Evolutionary conservation across 2,113 vertebrate species (phyloP), one percentile per base, ranked within the genome.

Genomic region (Cinclus cinclus): DNA sequence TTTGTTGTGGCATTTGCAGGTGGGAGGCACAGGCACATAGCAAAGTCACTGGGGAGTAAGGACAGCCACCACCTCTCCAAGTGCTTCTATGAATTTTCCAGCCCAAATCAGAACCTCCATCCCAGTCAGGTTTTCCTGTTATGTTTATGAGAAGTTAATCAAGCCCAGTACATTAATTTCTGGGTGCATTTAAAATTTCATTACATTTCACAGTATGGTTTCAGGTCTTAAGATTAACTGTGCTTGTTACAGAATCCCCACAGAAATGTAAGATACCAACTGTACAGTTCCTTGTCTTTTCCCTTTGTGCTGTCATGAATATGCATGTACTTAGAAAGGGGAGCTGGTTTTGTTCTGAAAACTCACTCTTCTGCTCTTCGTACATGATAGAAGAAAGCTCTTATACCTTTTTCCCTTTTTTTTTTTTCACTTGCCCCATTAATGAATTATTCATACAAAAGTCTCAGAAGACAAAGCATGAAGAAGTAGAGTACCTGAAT

Each of bases 361-460:
- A 84, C 49, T 83, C 39, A 20, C 13, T 80, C 28, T 44, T 60
- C 78, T 13, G n/a, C 30, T 27, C 50, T 92, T 85, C 22, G 37
- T 65, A 41, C 2, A 0, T 41, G 50, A 60, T 49, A 65, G 46
- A 30, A 80, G 55, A 80, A 86, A 70, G 31, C 39, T 83, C 27
- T 59, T 52, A 18, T 25, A 80, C 63, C 25, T 86, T 76, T 88
- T 62, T 20, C 37, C 53, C 63, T 92, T 69, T 25, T 82, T 71
- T 44, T 75, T 71, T 69, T 78, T 84, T 52, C 49, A 60, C 31
- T 49, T 3, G 12, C 63, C 63, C 22, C 23, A 19, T 80, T 80
- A 35, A 77, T 92, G 55, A 92, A 83, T 92, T 83, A 90, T 86
- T 95, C 37, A 90, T 73, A 5, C n/a, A 65, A 41, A 73, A 37